phyloP scores from a whole-genome alignment of 2,113 vertebrate genomes.

The Melospiza melodia region DNA sequence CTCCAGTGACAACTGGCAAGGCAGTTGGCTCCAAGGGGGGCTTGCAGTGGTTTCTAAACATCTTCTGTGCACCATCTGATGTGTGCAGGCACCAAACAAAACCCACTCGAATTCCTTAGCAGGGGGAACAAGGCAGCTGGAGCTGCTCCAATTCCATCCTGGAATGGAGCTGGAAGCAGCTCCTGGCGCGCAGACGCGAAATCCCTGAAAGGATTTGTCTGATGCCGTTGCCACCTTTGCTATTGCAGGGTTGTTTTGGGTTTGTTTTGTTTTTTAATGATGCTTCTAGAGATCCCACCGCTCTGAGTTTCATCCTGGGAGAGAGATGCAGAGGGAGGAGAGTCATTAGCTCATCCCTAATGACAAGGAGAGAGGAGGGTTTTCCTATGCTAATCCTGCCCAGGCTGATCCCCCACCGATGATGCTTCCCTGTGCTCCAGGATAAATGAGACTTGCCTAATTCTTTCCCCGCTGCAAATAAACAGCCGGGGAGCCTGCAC shows the following conservation, averaged over 20 bases:
- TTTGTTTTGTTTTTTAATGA: background rate
- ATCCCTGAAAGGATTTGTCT: background rate
- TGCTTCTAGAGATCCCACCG: background rate
- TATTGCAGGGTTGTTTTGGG: accelerated
- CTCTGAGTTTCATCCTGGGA: background rate
- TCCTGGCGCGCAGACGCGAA: accelerated
- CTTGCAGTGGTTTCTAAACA: background rate
- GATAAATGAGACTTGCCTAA: slow-evolving; percentile 39
- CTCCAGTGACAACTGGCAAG: background rate
- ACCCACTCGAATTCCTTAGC: background rate
- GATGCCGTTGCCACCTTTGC: background rate
- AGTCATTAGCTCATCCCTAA: slow-evolving; percentile 12
- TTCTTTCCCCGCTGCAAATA: slow-evolving; percentile 30
- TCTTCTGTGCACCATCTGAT: background rate
- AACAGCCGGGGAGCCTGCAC: slow-evolving; percentile 10
- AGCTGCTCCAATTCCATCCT: background rate
- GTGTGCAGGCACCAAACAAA: background rate
- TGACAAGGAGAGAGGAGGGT: background rate
- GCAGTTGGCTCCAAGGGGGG: background rate
- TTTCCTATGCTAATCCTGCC: background rate
- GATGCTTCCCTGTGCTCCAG: background rate
- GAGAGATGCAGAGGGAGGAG: slow-evolving; percentile 21
- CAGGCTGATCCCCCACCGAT: background rate
- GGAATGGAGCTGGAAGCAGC: background rate
- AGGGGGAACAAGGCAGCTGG: background rate